Conservation (phyloP, 2,797 vertebrate species). For the Epinephelus malabaricus region DNA sequence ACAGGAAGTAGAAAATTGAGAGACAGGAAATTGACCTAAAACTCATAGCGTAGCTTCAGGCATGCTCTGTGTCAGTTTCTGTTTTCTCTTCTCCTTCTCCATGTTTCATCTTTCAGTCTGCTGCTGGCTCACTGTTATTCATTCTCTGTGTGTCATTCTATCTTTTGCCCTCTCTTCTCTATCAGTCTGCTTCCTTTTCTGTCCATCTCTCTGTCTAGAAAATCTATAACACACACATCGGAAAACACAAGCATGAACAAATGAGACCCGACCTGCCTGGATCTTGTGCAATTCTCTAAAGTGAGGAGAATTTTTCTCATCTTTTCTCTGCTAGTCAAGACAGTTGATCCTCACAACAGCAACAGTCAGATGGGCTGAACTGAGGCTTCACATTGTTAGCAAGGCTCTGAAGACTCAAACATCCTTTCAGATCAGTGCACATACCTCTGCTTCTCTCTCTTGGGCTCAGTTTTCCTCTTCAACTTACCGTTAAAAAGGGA, state of each 20-base stretch:
- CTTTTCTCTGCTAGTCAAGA: slow-evolving; percentile 26
- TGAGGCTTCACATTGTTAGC: slow-evolving; percentile 32
- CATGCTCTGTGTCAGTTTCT: neutral
- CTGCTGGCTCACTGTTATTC: slow-evolving; percentile 8
- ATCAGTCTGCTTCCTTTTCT: neutral
- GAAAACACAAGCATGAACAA: slow-evolving; percentile 8
- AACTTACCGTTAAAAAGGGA: no score
- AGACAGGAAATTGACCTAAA: slow-evolving; percentile 52
- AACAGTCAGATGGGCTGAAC: slow-evolving; percentile 28
- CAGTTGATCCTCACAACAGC: slow-evolving; percentile 34
- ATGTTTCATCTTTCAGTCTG: neutral
- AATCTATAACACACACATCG: slow-evolving; percentile 1
- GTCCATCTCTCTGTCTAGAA: slow-evolving; percentile 16
- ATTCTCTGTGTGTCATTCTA: slow-evolving; percentile 15
- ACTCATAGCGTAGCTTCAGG: slow-evolving; percentile 18
- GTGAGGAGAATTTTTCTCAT: neutral
- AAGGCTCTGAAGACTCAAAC: slow-evolving; percentile 29
- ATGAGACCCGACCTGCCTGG: neutral
- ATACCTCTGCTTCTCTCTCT: neutral
- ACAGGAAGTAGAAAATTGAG: slow-evolving; percentile 37
- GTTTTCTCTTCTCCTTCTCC: slow-evolving; percentile 3
- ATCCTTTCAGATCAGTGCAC: slow-evolving; percentile 25
- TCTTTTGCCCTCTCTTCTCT: neutral
- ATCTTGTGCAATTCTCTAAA: slow-evolving; percentile 5
- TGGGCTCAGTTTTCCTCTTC: neutral